Base-by-base conservation (phyloP, 2,113 vertebrate species). In the Grantiella picta region DNA sequence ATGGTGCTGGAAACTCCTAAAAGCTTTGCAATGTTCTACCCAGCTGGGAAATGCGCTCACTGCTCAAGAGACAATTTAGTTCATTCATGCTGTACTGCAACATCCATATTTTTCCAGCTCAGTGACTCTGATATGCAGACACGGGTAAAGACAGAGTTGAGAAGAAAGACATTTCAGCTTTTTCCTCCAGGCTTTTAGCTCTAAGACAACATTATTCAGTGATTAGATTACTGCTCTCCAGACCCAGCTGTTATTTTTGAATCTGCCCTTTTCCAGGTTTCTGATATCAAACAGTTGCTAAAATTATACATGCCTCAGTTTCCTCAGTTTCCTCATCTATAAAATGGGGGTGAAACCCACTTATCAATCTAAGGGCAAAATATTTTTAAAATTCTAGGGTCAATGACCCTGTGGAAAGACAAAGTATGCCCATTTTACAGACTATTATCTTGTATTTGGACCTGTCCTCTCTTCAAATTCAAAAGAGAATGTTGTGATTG, bases 21-120 rank as follows among this genome's bases (percentile, higher is more conserved):
- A 96, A 96, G 71, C 81, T 94, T 93, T 90, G 73, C 89, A 66
- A 15, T 79, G 72, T 83, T 78, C 66, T 84, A 28, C 28, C 61
- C 89, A 82, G 40, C 75, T 93, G 92, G 93, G 93, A 93, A 92
- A 85, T 52, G 69, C 3, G 3, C 65, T 90, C 31, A 15, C 23
- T 50, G 50, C 83, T 71, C 81, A 76, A 38, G 84, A 93, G 54
- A 92, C 36, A 87, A 12, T 86, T 95, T 61, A 82, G 61, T 47
- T 92, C 71, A 89, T 86, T 92, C 81, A 76, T 24, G 75, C 82
- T 59, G 24, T 83, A 70, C 49, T 75, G 84, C 65, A 94, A 86
- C 66, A 47, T 49, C 79, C 92, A 68, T 59, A 29, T 87, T 94
- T 96, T 95, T 96, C 85, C 81, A 94, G 77, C 50, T 91, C 90